phyloP scores from a whole-genome alignment of 1,140 invertebrate genomes.

The Drosophila mayri region DNA sequence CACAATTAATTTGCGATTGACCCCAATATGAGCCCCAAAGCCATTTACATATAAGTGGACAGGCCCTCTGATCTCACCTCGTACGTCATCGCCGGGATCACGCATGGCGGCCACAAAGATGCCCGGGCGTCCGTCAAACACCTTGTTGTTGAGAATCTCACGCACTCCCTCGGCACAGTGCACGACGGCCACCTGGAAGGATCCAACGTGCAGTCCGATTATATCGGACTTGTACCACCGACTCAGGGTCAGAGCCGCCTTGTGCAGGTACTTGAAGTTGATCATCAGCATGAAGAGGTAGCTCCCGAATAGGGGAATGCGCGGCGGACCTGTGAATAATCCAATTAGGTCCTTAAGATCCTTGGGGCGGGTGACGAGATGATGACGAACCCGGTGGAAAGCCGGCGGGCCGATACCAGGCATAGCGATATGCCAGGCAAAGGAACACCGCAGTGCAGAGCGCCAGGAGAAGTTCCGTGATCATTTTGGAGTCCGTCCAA shows the following conservation, averaged over 20 bases:
- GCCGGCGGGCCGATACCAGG: constrained; percentile 47
- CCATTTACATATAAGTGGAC: neutral
- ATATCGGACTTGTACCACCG: constrained; percentile 85
- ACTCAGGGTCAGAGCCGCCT: constrained; percentile 65
- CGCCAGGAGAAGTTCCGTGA: constrained; percentile 58
- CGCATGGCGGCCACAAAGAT: constrained; percentile 43
- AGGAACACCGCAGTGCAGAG: constrained; percentile 45
- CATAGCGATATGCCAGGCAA: constrained; percentile 68
- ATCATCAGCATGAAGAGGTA: constrained; percentile 78
- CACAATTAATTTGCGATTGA: constrained; percentile 39
- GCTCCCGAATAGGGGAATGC: constrained; percentile 77
- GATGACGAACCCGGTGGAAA: constrained; percentile 74
- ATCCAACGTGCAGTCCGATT: constrained; percentile 84
- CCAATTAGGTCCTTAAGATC: constrained; percentile 8
- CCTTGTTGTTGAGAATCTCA: constrained; percentile 83
- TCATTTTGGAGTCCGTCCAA: constrained; percentile 51
- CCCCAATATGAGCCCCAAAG: constrained; percentile 10
- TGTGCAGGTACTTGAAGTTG: constrained; percentile 76
- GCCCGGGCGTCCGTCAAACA: constrained; percentile 84
- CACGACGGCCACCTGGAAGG: constrained; percentile 73
- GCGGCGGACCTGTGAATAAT: constrained; percentile 68
- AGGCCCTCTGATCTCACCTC: constrained; percentile 68
- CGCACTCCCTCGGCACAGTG: constrained; percentile 83
- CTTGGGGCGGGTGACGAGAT: too few species aligned
- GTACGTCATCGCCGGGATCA: constrained; percentile 67